Evolutionary conservation across 2,797 vertebrate genomes (phyloP).

Genomic region (Amphiprion clarkii): DNA sequence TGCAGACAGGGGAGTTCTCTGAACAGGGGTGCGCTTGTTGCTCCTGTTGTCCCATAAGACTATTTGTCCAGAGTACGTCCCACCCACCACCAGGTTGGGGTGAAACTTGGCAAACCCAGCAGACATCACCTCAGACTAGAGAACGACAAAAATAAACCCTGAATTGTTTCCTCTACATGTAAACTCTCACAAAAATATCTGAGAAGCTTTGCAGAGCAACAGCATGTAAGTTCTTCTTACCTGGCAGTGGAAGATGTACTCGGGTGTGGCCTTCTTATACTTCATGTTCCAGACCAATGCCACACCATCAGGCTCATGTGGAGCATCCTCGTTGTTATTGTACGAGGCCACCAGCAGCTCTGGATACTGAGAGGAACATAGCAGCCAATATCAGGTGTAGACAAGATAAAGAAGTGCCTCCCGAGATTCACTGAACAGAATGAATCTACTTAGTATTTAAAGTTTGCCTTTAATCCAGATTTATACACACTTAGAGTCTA

Average conservation of each 20-base stretch:
- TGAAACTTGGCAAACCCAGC: conserved; percentile 98
- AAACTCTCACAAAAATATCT: neutral
- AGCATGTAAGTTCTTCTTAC: conserved; percentile 54
- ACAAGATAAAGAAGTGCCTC: neutral
- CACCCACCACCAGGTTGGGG: conserved; percentile 97
- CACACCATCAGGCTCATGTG: conserved; percentile 97
- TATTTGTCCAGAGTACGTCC: conserved; percentile 98
- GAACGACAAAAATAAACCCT: conserved; percentile 8
- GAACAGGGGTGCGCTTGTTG: conserved; percentile 99
- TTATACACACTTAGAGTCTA: neutral
- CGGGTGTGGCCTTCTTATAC: conserved; percentile 97
- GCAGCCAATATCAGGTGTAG: conserved; percentile 7
- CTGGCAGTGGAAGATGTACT: conserved; percentile 99
- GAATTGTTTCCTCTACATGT: neutral
- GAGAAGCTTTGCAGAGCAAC: neutral
- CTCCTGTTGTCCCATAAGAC: conserved; percentile 99
- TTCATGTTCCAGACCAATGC: conserved; percentile 99
- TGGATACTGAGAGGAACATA: conserved; percentile 88
- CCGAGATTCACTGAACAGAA: neutral
- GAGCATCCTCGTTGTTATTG: conserved; percentile 96
- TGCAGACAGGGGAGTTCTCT: conserved; percentile 97
- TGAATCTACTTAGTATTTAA: neutral
- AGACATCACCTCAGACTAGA: conserved; percentile 98
- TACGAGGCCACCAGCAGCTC: conserved; percentile 97
- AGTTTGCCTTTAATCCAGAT: neutral